Evolutionary conservation across 92 coral and sea anemone genomes (phyloP).

Genomic region (Phymanthus crucifer): DNA sequence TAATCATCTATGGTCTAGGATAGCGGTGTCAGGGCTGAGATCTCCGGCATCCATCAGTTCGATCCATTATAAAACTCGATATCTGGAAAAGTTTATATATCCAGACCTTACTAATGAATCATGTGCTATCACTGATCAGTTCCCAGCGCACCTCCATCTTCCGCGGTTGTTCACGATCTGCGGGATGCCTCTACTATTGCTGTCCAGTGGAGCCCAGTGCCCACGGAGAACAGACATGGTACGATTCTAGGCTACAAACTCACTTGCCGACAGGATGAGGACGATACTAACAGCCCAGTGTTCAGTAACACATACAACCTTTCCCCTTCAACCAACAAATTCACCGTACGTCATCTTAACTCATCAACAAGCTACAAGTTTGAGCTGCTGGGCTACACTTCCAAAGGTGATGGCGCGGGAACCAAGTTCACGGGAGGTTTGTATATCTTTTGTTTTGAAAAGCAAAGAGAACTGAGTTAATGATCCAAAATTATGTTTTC

Average conservation of each 20-base stretch:
- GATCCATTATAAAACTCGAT: too few relatives aligned
- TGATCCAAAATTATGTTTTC: too few relatives aligned
- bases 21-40: too few relatives aligned
- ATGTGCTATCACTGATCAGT: slow-evolving; percentile 1
- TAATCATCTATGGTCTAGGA: too few relatives aligned
- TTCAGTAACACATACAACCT: background rate
- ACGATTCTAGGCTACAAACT: slow-evolving; percentile 39
- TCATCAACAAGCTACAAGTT: slow-evolving; percentile 23
- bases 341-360: background rate
- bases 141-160: slow-evolving; percentile 48
- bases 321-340: background rate
- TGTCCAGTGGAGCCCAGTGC: slow-evolving; percentile 41
- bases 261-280: slow-evolving; percentile 8
- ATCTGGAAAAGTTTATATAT: too few relatives aligned
- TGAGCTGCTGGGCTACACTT: slow-evolving; percentile 22
- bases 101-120: too few relatives aligned
- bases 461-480: too few relatives aligned
- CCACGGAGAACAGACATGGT: slow-evolving; percentile 29
- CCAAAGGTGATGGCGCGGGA: slow-evolving; percentile 31
- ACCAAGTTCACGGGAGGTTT: slow-evolving; percentile 19
- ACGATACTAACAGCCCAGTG: background rate
- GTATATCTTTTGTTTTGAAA: background rate
- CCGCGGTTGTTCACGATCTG: slow-evolving; percentile 25
- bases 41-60: too few relatives aligned
- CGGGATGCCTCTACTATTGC: slow-evolving; percentile 8